Evolutionary conservation across 1,140 invertebrate species (phyloP).

Genomic region (Zaprionus ornatus): DNA sequence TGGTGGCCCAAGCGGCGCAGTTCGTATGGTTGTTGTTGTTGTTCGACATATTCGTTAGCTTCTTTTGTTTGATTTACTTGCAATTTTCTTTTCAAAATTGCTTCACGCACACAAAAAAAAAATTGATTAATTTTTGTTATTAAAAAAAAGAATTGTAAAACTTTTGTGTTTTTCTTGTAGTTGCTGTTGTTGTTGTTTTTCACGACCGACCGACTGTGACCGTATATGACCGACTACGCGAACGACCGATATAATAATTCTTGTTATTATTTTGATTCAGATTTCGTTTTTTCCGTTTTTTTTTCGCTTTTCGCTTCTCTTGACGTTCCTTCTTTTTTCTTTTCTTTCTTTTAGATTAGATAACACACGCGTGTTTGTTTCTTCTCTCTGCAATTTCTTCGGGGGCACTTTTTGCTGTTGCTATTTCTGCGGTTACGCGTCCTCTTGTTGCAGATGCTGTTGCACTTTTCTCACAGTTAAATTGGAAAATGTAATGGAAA

Average conservation of each 20-base stretch:
- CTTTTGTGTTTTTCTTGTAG: constrained; percentile 8
- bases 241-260: neutral
- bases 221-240: neutral
- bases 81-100: neutral
- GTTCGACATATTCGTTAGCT: constrained; percentile 50
- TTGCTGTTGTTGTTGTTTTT: neutral
- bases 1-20: constrained; percentile 53
- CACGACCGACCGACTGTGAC: neutral
- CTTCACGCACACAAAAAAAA: constrained; percentile 10
- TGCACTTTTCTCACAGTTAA: constrained; percentile 13
- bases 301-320: constrained; percentile 8
- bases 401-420: constrained; percentile 23
- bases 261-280: constrained; percentile 9
- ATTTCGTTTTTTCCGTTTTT: constrained; percentile 33
- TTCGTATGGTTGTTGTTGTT: constrained; percentile 38
- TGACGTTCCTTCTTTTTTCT: neutral
- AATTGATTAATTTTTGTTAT: constrained; percentile 7
- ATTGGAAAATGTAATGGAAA: constrained; percentile 6
- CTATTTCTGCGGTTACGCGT: constrained; percentile 20
- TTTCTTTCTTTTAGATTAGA: constrained; percentile 64
- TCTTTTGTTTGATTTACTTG: constrained; percentile 6
- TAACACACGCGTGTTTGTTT: constrained; percentile 71
- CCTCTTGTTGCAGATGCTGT: neutral
- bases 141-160: neutral
- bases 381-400: constrained; percentile 13